These are phyloP conservation scores for Actinopyga echinites DNA, from an alignment of 53 echinoderm and acorn worm species.

Conservation along the genomic window DNA sequence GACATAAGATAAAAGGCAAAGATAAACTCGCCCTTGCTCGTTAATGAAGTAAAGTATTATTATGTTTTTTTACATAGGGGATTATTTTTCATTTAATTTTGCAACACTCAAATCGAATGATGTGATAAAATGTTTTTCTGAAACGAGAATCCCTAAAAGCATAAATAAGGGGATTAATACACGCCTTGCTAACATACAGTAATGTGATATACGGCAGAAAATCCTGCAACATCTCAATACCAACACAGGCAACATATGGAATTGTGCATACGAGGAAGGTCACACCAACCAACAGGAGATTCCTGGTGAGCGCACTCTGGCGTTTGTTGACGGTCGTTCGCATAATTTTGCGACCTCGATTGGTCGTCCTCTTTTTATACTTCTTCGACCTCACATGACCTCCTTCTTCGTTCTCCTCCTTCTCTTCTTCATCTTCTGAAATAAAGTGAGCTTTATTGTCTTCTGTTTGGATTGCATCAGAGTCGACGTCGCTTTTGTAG, in stretches of 20 bases:
- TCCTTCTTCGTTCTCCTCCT: neutral
- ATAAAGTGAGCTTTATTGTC: neutral
- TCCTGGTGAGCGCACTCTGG: slow-evolving; percentile 2
- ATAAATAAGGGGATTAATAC: slow-evolving; percentile 18
- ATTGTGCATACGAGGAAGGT: slow-evolving; percentile 5
- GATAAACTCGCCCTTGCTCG: too few relatives aligned
- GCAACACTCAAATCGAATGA: neutral
- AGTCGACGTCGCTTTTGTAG: neutral
- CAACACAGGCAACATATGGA: slow-evolving; percentile 7
- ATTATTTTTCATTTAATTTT: neutral
- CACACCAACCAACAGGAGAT: neutral
- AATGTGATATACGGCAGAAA: neutral
- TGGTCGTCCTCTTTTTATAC: slow-evolving; percentile 6
- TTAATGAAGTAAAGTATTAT: too few relatives aligned
- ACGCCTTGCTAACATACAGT: neutral
- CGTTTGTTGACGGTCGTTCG: slow-evolving; percentile 13
- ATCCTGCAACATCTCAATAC: neutral
- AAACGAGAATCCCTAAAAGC: slow-evolving; percentile 10
- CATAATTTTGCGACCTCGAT: slow-evolving; percentile 2
- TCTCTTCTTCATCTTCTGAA: neutral
- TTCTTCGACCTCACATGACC: neutral
- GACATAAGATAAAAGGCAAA: too few relatives aligned
- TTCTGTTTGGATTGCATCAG: neutral
- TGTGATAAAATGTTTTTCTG: slow-evolving; percentile 6
- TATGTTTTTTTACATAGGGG: too few relatives aligned